phyloP scores from a whole-genome alignment of 2,888 invertebrate genomes.

The Eudemis profundana region DNA sequence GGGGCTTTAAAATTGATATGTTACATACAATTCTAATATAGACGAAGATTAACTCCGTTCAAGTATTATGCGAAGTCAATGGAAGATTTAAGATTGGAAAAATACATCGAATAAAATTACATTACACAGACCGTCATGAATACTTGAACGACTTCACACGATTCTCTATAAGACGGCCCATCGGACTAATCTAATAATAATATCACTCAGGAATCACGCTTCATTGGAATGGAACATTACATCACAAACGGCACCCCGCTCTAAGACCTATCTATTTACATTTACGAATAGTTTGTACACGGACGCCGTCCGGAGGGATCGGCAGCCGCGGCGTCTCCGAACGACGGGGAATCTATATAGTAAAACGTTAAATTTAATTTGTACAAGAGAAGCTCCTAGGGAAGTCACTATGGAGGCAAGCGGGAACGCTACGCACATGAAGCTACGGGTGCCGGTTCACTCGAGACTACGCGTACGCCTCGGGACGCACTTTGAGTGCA shows the following conservation, averaged over 20 bases:
- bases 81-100: slow-evolving; percentile 23
- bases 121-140: not conserved
- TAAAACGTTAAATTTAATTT: slow-evolving; percentile 38
- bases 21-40: slow-evolving; percentile 34
- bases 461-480: too few relatives aligned
- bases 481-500: not conserved
- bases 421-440: slow-evolving; percentile 2
- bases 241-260: slow-evolving; percentile 66
- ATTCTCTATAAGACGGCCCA: too few relatives aligned
- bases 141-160: slow-evolving; percentile 18
- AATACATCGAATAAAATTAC: slow-evolving; percentile 8
- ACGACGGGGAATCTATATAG: too few relatives aligned
- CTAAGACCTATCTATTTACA: slow-evolving; percentile 57
- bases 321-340: too few relatives aligned
- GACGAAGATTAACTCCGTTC: slow-evolving; percentile 24
- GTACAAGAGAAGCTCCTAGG: slow-evolving; percentile 41
- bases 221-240: slow-evolving; percentile 69
- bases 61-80: slow-evolving; percentile 17
- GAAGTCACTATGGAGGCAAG: slow-evolving; percentile 24
- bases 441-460: not conserved
- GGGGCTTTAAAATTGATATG: slow-evolving; percentile 35
- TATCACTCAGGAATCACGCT: slow-evolving; percentile 71
- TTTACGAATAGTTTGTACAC: slow-evolving; percentile 58
- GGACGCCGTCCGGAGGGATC: too few relatives aligned
- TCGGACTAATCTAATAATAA: slow-evolving; percentile 52